A percentile compares a stretch with the other conserved stretches of the same genome.
phyloP scores from a whole-genome alignment of 1,140 invertebrate genomes.

The Bathynomus jamesi region DNA sequence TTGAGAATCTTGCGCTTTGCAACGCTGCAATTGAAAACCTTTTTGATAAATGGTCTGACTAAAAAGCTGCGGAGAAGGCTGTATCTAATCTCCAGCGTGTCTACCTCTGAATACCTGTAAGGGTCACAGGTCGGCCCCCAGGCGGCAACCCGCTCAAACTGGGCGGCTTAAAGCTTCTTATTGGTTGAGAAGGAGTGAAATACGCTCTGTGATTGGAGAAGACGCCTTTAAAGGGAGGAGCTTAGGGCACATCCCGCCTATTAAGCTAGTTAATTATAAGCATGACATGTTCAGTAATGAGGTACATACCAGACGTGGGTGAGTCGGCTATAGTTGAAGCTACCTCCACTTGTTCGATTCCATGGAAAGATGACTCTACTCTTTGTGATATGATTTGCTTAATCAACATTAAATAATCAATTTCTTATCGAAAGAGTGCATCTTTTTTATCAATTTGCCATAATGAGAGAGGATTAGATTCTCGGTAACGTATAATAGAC shows the following conservation, averaged over 20 bases:
- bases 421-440: not conserved
- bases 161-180: not conserved
- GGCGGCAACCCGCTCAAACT: not conserved
- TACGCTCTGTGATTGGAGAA: not conserved
- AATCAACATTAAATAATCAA: not conserved
- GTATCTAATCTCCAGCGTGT: not conserved
- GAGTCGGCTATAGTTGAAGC: not conserved
- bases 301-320: not conserved
- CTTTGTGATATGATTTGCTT: not conserved
- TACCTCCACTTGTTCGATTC: not conserved
- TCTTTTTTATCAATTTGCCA: not conserved
- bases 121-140: not conserved
- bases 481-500: not conserved
- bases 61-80: not conserved
- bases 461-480: not conserved
- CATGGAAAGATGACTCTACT: not conserved
- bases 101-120: not conserved
- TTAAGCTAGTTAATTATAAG: conserved; percentile 7
- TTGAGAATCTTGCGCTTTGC: too few relatives aligned
- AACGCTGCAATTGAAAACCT: too few relatives aligned
- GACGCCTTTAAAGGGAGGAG: not conserved
- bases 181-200: not conserved
- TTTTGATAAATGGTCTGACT: not conserved
- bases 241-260: not conserved
- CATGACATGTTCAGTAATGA: conserved; percentile 4